These are phyloP conservation scores for Sebastes schlegelii DNA, from an alignment of 2,113 vertebrate genomes.

Conservation along the genomic window DNA sequence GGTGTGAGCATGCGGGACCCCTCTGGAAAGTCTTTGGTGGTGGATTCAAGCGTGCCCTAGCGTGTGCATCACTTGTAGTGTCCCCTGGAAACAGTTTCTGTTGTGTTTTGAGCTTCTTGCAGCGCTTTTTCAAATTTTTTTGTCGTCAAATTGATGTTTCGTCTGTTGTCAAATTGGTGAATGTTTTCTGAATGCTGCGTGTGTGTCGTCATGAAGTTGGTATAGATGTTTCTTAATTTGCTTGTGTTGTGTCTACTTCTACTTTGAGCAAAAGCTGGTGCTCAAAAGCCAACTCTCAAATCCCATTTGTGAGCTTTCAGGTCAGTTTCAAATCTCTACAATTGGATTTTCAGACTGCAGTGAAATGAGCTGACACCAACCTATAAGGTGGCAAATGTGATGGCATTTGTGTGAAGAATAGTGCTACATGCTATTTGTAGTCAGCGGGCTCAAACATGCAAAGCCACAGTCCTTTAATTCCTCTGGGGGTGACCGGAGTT, in stretches of 20 bases:
- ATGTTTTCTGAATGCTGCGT: too few species aligned
- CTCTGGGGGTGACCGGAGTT: not conserved
- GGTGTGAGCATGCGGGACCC: not conserved
- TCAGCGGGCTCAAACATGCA: not conserved
- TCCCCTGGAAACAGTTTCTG: too few species aligned
- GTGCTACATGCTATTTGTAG: not conserved
- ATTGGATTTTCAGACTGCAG: not conserved
- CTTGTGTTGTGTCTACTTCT: not conserved
- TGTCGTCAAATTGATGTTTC: too few species aligned
- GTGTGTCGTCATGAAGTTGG: too few species aligned
- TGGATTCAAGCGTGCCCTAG: not conserved
- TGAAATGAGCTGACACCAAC: not conserved
- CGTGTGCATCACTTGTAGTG: not conserved
- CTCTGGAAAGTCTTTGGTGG: not conserved
- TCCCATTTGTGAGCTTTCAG: not conserved
- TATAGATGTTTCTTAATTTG: not conserved
- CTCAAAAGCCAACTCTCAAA: not conserved
- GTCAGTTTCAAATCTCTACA: not conserved
- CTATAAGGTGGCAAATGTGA: not conserved
- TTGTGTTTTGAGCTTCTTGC: too few species aligned
- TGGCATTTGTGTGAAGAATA: not conserved
- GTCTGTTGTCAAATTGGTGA: too few species aligned
- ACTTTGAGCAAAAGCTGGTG: too few species aligned
- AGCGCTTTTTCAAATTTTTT: too few species aligned
- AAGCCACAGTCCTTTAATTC: slow-evolving; percentile 1